phyloP scores from a whole-genome alignment of 2,113 vertebrate species.

The Lepisosteus oculatus region DNA sequence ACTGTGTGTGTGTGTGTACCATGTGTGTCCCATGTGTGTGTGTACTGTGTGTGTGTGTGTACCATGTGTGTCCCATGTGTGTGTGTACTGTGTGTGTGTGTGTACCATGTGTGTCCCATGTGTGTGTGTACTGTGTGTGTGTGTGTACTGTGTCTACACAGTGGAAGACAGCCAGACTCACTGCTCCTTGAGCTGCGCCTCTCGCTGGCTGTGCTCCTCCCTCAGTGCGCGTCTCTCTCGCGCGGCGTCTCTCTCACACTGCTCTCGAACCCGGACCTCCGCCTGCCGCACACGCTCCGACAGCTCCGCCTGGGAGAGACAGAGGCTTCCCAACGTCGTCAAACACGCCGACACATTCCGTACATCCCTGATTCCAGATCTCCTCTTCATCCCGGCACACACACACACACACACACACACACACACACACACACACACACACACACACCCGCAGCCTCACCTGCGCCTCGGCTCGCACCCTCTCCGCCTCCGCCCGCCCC shows the following conservation, averaged over 20 bases:
- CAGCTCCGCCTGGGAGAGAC: conserved; percentile 19
- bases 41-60: too few relatives aligned
- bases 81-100: conserved; percentile 33
- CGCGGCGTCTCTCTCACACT: conserved; percentile 31
- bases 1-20: too few relatives aligned
- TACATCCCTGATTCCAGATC: too few relatives aligned
- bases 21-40: too few relatives aligned
- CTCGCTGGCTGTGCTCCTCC: conserved; percentile 34
- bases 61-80: too few relatives aligned
- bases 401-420: conserved; percentile 19
- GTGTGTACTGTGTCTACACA: not conserved
- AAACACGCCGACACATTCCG: too few relatives aligned
- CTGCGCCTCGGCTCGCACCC: conserved; percentile 7
- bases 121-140: conserved; percentile 17
- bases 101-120: too few relatives aligned
- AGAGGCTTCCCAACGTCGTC: too few relatives aligned
- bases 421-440: conserved; percentile 16
- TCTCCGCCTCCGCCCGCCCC: conserved; percentile 14
- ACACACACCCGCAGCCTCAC: not conserved
- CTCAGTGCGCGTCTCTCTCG: conserved; percentile 43
- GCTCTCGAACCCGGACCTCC: conserved; percentile 17
- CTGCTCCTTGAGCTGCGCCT: conserved; percentile 42
- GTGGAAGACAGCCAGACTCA: not conserved
- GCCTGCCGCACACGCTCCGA: conserved; percentile 28
- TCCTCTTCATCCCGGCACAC: not conserved